Base-by-base conservation (phyloP, 2,888 invertebrate genomes). In the Thecophora atra region DNA sequence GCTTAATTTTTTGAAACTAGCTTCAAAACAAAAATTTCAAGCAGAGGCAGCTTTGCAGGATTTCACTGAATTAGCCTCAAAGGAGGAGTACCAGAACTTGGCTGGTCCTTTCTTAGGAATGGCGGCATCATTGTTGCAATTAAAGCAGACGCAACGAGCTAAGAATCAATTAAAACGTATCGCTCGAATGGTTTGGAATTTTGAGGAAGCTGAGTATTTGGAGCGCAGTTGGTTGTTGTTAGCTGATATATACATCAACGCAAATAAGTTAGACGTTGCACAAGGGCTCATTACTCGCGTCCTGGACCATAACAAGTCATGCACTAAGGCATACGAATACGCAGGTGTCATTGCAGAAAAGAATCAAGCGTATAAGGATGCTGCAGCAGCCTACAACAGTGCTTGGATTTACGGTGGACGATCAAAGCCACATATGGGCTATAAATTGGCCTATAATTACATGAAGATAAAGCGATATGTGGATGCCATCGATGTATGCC, bases 171-270 rank as follows among this genome's bases (percentile, higher is more conserved):
- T 99, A 68, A 99, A 99, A 86, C 89, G 96, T 37, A 91, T 98
- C 21, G 91, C 93, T 0, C 94, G 95, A 77, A 91, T 92, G 68
- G 88, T 89, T 0, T 99, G 98, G 98, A 96, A 93, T 17, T 95
- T 97, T 78, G 97, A 98, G 84, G 97, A 98, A 80, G 97, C 98
- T 0, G 98, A 98, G 81, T 97, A 98, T 80, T 88, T 99, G 73
- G 99, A 99, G 87, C 91, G 95, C 74, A 95, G 97, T 84, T 99
- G 99, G 99, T 84, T 99, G 8, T 89, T 98, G 62, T 88, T 98
- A n/a, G 94, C 96, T 0, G 98, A 98, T 76, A 93, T 94, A 77
- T 97, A 95, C 81, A 90, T 94, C 69, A 93, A 93, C 81, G 92
- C 91, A 0, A 92, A 92, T 19, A 95, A 98, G 84, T 90, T 91